Base-by-base conservation (phyloP, 2,888 invertebrate species). In the Euspilapteryx auroguttella region DNA sequence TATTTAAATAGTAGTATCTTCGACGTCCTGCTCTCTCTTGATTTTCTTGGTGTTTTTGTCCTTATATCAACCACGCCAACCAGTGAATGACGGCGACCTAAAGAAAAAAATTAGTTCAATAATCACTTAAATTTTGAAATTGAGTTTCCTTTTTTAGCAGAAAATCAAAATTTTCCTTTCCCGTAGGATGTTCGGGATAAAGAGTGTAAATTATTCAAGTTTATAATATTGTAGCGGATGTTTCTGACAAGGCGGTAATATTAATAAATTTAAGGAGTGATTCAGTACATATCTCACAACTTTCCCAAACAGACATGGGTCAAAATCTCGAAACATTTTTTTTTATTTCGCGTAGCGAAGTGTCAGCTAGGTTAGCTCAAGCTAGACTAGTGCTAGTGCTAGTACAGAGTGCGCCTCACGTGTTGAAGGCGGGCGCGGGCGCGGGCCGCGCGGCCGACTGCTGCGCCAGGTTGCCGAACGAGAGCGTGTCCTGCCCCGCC, bases 381-480 rank as follows among this genome's bases (percentile, higher is more conserved):
- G 8, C 17, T 17, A 6, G 5, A 6, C 8, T 17, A 8, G 8
- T 17, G 17, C 17, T n/a, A n/a, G n/a, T n/a, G n/a, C n/a, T n/a
- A n/a, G n/a, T n/a, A n/a, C n/a, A 23, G 23, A 9, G 23, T 2
- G 9, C 10, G 32, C 45, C 66, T 48, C 35, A 77, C 76, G 68
- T 50, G 39, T 69, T 75, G 39, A 76, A 77, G 21, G 41, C 45
- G 6, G 71, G 57, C 2, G 55, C 47, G 1, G 53, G 44, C 9
- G 56, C 57, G 15, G 54, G 45, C 2, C 56, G 44, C 12, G 55
- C 48, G 21, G 45, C 49, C 1, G 76, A 58, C 36, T 80, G 79
- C 38, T 83, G 79, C 1, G 83, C 83, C 14, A 84, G 50, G 46
- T 79, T 81, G 25, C 83, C 83, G 54, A 84, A 84, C 1, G 82